Percentiles rank a stretch among this genome's conserved stretches.
phyloP scores from a whole-genome alignment of 2,113 vertebrate genomes.

The Chelonoidis abingdonii region DNA sequence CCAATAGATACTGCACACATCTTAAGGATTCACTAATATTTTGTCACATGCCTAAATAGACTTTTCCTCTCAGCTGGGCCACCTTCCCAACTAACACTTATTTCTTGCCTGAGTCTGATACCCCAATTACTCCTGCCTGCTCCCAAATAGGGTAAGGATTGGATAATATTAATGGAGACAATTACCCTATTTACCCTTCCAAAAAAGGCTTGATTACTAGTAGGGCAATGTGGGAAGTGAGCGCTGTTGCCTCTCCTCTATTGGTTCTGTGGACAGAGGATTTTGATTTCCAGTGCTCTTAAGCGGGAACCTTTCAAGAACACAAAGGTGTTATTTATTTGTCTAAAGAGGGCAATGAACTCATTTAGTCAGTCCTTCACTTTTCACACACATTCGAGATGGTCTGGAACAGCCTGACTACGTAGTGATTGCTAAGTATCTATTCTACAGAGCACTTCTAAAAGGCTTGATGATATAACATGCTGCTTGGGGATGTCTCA shows the following conservation, averaged over 20 bases:
- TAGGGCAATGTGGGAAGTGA: fast-evolving
- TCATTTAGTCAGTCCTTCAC: not conserved
- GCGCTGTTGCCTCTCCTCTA: not conserved
- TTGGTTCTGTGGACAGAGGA: fast-evolving
- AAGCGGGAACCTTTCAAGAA: not conserved
- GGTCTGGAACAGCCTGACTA: not conserved
- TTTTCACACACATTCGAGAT: not conserved
- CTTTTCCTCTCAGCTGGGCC: not conserved
- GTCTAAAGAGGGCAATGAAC: not conserved
- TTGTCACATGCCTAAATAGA: not conserved
- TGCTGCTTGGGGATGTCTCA: not conserved
- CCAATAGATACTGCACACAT: not conserved
- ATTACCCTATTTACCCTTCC: not conserved
- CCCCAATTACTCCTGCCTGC: not conserved
- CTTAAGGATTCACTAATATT: not conserved
- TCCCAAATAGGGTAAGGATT: not conserved
- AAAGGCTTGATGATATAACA: not conserved
- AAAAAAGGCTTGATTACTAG: not conserved
- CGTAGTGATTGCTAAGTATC: not conserved
- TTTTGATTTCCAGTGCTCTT: not conserved
- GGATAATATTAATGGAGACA: fast-evolving
- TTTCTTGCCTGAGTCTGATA: not conserved
- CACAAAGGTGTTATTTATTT: not conserved
- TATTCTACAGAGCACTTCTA: not conserved
- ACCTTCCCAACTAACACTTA: not conserved